These are phyloP conservation scores for Lottia scabra DNA, from an alignment of 2,888 invertebrate species.

Conservation along the genomic window DNA sequence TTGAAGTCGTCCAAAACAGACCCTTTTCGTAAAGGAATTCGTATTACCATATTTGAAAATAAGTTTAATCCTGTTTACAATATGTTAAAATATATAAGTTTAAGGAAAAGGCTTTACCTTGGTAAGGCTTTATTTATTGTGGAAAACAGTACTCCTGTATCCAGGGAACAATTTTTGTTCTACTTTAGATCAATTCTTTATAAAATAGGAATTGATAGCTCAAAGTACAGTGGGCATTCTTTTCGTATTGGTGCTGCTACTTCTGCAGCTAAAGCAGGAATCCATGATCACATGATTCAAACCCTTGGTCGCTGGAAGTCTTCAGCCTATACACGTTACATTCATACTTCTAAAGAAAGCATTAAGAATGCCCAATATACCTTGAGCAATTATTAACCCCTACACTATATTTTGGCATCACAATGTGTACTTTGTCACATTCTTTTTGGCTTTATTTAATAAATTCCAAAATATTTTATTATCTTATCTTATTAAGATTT, in stretches of 20 bases:
- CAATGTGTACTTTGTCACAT: no score
- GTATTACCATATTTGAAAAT: not conserved
- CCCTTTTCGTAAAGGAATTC: not conserved
- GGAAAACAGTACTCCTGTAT: not conserved
- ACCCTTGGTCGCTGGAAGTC: constrained; percentile 10
- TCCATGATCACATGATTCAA: constrained; percentile 14
- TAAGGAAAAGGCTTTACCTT: not conserved
- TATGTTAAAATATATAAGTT: not conserved
- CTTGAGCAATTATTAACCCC: not conserved
- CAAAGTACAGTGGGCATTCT: constrained; percentile 11
- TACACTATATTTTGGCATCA: no score
- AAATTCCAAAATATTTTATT: no score
- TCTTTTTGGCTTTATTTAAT: no score
- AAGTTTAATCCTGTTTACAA: not conserved
- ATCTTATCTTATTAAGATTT: no score
- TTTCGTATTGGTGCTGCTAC: constrained; percentile 17
- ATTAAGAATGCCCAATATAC: not conserved
- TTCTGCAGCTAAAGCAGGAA: constrained; percentile 2
- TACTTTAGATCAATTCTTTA: not conserved
- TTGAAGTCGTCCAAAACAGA: not conserved
- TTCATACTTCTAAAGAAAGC: not conserved
- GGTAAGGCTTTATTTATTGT: not conserved
- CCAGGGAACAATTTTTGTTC: not conserved
- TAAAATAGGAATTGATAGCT: not conserved
- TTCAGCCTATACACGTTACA: not conserved